Evolutionary conservation across 64 coral and sea anemone species (phyloP).

Genomic region (Dendrophyllia cribrosa): DNA sequence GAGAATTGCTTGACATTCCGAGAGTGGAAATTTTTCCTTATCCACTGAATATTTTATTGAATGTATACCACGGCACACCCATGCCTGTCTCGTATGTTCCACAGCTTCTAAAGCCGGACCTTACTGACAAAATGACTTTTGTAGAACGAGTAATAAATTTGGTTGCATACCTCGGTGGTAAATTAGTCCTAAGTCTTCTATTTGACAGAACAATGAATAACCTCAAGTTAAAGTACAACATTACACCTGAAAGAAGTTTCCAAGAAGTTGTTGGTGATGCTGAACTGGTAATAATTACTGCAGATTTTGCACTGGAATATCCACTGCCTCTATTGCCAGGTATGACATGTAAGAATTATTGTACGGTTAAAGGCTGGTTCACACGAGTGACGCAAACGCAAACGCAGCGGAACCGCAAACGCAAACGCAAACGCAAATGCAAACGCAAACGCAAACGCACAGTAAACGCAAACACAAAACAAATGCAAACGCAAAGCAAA

Average conservation of each 20-base stretch:
- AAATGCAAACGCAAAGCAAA: too few species aligned
- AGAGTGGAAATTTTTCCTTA: constrained; percentile 36
- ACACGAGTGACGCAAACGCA: too few species aligned
- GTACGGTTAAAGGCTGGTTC: too few species aligned
- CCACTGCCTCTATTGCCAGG: constrained; percentile 15
- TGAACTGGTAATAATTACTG: constrained; percentile 37
- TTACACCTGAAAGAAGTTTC: constrained; percentile 66
- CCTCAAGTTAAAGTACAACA: constrained; percentile 48
- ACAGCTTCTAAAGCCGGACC: not conserved
- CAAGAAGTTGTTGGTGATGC: not conserved
- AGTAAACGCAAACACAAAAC: too few species aligned
- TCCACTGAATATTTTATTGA: not conserved
- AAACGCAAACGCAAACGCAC: too few species aligned
- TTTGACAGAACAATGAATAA: not conserved
- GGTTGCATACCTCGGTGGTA: not conserved
- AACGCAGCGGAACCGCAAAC: too few species aligned
- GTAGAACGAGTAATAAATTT: constrained; percentile 61
- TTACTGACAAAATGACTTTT: constrained; percentile 57
- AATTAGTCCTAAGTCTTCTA: not conserved
- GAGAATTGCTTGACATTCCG: constrained; percentile 32
- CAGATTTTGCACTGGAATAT: constrained; percentile 75
- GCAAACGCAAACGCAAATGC: too few species aligned
- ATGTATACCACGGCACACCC: constrained; percentile 1
- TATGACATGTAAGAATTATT: not conserved
- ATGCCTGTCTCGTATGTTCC: constrained; percentile 63